Evolutionary conservation across 2,888 invertebrate species (phyloP).

Genomic region (Gastracanthus pulcherrimus): DNA sequence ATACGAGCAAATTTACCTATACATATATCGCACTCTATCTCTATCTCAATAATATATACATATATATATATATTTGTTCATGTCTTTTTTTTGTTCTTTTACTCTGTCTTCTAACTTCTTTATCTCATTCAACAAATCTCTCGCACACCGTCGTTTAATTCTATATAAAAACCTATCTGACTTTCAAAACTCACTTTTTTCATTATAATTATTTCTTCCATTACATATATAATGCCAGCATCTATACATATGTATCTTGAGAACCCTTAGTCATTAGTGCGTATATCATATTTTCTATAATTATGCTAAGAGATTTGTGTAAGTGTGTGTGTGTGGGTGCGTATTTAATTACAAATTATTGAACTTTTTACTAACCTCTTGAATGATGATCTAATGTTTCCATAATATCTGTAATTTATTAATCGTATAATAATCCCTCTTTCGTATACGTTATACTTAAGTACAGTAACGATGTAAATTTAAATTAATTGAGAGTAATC

Average conservation of each 20-base stretch:
- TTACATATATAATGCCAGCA: constrained; percentile 8
- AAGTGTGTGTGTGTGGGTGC: constrained; percentile 28
- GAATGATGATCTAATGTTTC: background rate
- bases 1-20: background rate
- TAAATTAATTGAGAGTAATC: constrained; percentile 9
- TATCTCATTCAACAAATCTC: background rate
- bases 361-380: constrained; percentile 11
- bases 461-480: background rate
- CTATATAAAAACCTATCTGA: background rate
- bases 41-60: too few species aligned
- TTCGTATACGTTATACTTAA: background rate
- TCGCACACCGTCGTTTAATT: background rate
- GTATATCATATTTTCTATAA: background rate
- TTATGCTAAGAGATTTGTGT: background rate
- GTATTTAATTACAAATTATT: constrained; percentile 15
- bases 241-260: constrained; percentile 1
- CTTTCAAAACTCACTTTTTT: background rate
- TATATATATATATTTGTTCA: background rate
- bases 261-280: background rate
- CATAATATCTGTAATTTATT: background rate
- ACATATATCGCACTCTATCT: background rate
- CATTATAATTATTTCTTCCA: background rate
- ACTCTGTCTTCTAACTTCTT: background rate
- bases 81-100: background rate
- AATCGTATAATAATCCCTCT: background rate